These are phyloP conservation scores for Atta cephalotes DNA, from an alignment of 1,140 invertebrate species.

Conservation along the genomic window DNA sequence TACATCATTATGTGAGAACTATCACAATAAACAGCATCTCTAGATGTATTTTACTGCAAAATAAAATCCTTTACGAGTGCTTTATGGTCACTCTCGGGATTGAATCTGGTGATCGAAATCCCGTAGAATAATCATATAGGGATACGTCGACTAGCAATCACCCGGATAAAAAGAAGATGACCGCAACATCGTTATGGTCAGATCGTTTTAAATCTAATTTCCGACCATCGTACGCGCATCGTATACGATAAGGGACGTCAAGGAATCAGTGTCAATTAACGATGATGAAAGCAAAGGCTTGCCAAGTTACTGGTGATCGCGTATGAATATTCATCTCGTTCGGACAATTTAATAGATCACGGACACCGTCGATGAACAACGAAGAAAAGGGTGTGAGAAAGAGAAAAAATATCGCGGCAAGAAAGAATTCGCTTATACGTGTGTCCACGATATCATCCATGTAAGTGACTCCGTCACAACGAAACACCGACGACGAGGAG, in stretches of 20 bases:
- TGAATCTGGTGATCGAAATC: constrained; percentile 18
- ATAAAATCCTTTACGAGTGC: constrained; percentile 10
- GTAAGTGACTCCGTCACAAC: constrained; percentile 27
- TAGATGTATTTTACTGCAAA: background rate
- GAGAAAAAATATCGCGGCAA: constrained; percentile 68
- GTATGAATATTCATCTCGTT: constrained; percentile 74
- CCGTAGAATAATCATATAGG: constrained; percentile 53
- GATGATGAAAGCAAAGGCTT: constrained; percentile 76
- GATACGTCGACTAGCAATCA: constrained; percentile 56
- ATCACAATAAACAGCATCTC: background rate
- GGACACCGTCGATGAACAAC: constrained; percentile 42
- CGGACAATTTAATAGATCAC: constrained; percentile 73
- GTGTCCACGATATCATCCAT: background rate
- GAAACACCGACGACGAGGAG: constrained; percentile 59
- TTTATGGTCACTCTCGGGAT: constrained; percentile 10
- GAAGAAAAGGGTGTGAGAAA: constrained; percentile 52
- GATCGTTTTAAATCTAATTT: constrained; percentile 76
- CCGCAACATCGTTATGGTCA: constrained; percentile 71
- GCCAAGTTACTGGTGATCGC: constrained; percentile 65
- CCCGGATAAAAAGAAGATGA: constrained; percentile 68
- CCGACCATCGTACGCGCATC: constrained; percentile 52
- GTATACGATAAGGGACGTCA: constrained; percentile 69
- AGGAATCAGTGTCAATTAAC: constrained; percentile 78
- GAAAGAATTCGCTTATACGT: constrained; percentile 19
- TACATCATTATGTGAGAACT: background rate